These are phyloP conservation scores for Centropyge bicolor DNA, from an alignment of 2,797 vertebrate species.

Conservation along the genomic window DNA sequence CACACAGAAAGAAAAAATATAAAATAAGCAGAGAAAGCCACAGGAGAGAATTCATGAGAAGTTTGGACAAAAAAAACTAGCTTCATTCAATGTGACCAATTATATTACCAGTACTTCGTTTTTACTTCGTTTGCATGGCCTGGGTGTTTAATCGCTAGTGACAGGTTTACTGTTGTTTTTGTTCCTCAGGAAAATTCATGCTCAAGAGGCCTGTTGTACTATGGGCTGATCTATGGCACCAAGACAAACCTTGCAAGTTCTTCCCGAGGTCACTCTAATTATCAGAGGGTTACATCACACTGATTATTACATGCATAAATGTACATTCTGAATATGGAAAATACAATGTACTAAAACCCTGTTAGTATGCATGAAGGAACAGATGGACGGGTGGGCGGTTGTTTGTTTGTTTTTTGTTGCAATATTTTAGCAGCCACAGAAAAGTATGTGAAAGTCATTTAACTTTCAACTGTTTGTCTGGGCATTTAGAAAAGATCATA, in stretches of 20 bases:
- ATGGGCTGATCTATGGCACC: neutral
- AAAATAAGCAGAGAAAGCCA: neutral
- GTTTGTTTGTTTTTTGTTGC: neutral
- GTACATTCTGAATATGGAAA: slow-evolving; percentile 8
- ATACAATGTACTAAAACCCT: neutral
- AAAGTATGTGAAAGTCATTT: slow-evolving; percentile 4
- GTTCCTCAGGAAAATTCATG: neutral
- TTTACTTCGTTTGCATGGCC: neutral
- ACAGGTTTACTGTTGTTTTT: slow-evolving; percentile 9
- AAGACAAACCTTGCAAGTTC: neutral
- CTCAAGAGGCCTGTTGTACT: neutral
- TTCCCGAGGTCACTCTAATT: neutral
- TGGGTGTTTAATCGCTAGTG: neutral
- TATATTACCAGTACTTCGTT: neutral
- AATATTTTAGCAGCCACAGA: slow-evolving; percentile 11
- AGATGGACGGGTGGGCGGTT: slow-evolving; percentile 41
- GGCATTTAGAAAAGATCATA: neutral
- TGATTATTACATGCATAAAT: slow-evolving; percentile 1
- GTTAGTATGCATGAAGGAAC: slow-evolving; percentile 5
- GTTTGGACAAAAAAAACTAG: neutral
- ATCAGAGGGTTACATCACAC: neutral
- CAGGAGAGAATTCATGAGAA: neutral
- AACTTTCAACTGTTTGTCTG: neutral
- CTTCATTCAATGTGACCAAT: neutral
- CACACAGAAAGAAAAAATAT: neutral